phyloP scores from a whole-genome alignment of 2,113 vertebrate genomes.

The Isurus oxyrinchus region DNA sequence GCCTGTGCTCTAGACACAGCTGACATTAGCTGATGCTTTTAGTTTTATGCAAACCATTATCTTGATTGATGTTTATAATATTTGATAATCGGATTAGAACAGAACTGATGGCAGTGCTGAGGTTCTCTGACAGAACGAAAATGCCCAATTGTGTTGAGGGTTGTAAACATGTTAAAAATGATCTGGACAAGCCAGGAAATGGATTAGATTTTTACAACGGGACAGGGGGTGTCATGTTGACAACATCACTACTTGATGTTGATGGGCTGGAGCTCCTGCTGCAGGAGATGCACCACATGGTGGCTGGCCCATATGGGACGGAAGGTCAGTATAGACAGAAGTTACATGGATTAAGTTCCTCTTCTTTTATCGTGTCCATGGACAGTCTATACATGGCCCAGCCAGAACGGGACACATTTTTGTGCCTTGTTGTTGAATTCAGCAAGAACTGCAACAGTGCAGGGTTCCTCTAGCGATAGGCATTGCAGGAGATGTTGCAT shows the following conservation, averaged over 20 bases:
- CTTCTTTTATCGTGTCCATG: no score
- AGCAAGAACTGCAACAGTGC: no score
- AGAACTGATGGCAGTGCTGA: not conserved
- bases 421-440: no score
- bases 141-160: not conserved
- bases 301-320: not conserved
- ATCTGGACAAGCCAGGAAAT: not conserved
- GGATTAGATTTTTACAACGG: not conserved
- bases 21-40: not conserved
- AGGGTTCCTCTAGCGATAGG: no score
- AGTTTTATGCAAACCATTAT: not conserved
- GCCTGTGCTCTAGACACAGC: not conserved
- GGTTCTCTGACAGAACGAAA: not conserved
- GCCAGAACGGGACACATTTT: no score
- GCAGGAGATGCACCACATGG: not conserved
- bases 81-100: not conserved
- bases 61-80: not conserved
- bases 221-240: not conserved
- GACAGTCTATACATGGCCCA: no score
- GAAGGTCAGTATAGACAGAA: not conserved
- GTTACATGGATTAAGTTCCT: not conserved
- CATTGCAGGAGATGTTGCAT: no score
- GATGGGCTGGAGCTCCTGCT: not conserved
- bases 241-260: not conserved
- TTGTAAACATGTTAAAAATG: not conserved